A percentile compares a stretch with the other conserved stretches of the same genome.
These are phyloP conservation scores for Sebastes minor DNA, from an alignment of 2,797 vertebrate species.

Conservation along the genomic window DNA sequence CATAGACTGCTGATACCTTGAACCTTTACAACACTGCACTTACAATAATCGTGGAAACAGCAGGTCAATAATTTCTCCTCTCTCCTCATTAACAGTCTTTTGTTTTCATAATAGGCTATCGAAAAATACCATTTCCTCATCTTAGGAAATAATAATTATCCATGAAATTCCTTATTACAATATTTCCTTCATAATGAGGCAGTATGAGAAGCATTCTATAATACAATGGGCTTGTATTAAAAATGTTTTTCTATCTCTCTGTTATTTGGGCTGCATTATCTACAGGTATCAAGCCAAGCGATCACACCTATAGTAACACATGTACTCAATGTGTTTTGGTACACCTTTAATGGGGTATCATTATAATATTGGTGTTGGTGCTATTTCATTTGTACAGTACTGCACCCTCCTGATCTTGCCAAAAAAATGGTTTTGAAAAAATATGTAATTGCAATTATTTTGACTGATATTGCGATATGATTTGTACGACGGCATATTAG, in stretches of 20 bases:
- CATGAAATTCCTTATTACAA: background rate
- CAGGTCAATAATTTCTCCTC: background rate
- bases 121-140: background rate
- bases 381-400: background rate
- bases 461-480: too few relatives aligned
- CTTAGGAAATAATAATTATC: background rate
- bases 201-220: background rate
- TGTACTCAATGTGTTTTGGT: background rate
- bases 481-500: too few relatives aligned
- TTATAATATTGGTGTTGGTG: background rate
- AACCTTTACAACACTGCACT: background rate
- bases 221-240: background rate
- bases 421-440: too few relatives aligned
- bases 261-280: background rate
- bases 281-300: background rate
- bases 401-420: background rate
- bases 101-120: background rate
- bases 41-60: background rate
- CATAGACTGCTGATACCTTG: background rate
- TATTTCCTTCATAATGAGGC: background rate
- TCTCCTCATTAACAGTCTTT: background rate
- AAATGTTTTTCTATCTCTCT: background rate
- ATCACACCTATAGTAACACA: background rate
- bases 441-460: too few relatives aligned
- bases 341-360: background rate